Evolutionary conservation across 1,140 invertebrate genomes (phyloP), one percentile per base, ranked within the genome.

Genomic region (Cotesia vestalis): DNA sequence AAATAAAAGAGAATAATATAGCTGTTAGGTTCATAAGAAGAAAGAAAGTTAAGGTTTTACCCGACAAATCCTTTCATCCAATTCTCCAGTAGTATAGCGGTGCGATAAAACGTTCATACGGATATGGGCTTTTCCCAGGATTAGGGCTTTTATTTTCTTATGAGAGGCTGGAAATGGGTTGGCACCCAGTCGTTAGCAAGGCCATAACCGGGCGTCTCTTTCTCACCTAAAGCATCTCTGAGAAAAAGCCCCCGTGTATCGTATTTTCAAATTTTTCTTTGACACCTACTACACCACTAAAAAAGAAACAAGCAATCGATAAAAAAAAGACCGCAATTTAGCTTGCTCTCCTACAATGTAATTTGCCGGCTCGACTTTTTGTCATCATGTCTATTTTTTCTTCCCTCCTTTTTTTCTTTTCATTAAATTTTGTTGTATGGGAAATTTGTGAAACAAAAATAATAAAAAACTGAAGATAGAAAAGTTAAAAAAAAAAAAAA

Each of bases 131-230:
- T 27, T 61, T 63, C 46, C 67, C 20, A 53, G 62, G 68, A 66
- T 74, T 74, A 66, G 61, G 68, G 61, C 66, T 69, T 62, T 74
- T 69, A 69, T 74, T 74, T 74, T 70, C 72, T 74, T 74, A 70
- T 70, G 64, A 60, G 62, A 66, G 62, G 40, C 62, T 40, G 57
- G 40, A 63, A 74, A 74, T 74, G 63, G 68, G 62, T 74, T 74
- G 68, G 68, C 73, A 67, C 68, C 68, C 66, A 60, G 61, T 73
- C 67, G 63, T 53, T 53, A 20, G 17, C 12, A 34, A 46, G 38
- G 12, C 17, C 34, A 38, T 55, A 20, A 20, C 20, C 57, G 57
- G 17, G 4, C 57, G 27, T 59, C 27, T 17, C 27, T 17, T 59
- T 59, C 17, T 17, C 57, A n/a, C 53, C 53, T 27, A 59, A 20